Conservation (phyloP, 1,140 invertebrate genomes). For the honey bee (Apis mellifera) region Amel_HAv3.1 CM009933.2:9895501-9896000, state of each 20-base stretch:
- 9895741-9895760: conserved; percentile 60
- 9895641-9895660: conserved; percentile 58
- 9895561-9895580: conserved; percentile 13
- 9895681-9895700: conserved; percentile 56
- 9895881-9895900: conserved; percentile 54
- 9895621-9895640: conserved; percentile 63
- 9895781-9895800: conserved; percentile 55
- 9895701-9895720: conserved; percentile 65
- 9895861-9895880: conserved; percentile 49
- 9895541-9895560: no score
- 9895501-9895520: conserved; percentile 37
- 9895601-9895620: conserved; percentile 61
- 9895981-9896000: background rate
- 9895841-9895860: conserved; percentile 40
- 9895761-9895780: conserved; percentile 66
- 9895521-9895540: conserved; percentile 55
- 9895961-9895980: background rate
- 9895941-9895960: conserved; percentile 55
- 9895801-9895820: background rate
- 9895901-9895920: conserved; percentile 52
- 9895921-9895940: conserved; percentile 60
- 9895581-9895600: conserved; percentile 32
- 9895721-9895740: conserved; percentile 66
- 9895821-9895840: background rate
- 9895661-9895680: conserved; percentile 61